A percentile compares a stretch with the other conserved stretches of the same genome.
Evolutionary conservation across 1,140 invertebrate species (phyloP).

Genomic region (Zelostemma sp.): DNA sequence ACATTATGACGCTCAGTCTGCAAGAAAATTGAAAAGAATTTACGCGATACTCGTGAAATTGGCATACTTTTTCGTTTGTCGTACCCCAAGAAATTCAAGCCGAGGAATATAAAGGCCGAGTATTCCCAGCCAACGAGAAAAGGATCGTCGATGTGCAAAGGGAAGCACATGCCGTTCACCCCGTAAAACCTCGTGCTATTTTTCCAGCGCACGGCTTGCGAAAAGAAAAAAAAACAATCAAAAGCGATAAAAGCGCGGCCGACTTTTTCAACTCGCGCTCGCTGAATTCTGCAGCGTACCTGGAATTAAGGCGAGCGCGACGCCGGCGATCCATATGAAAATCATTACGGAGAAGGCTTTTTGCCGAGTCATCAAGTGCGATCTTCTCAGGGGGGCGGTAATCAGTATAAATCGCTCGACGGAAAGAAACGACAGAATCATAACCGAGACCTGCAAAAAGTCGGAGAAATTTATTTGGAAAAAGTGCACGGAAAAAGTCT

Average conservation of each 20-base stretch:
- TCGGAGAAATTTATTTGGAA: not conserved
- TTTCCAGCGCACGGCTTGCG: conserved; percentile 74
- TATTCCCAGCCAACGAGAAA: conserved; percentile 81
- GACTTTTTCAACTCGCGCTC: not conserved
- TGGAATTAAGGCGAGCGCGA: conserved; percentile 77
- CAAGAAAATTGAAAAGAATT: conserved; percentile 12
- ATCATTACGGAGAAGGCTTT: conserved; percentile 71
- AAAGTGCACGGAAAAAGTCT: not conserved
- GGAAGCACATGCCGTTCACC: conserved; percentile 80
- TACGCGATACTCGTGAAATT: too few relatives aligned
- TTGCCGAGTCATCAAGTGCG: conserved; percentile 71
- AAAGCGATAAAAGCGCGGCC: not conserved
- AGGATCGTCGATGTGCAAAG: conserved; percentile 80
- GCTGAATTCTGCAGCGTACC: conserved; percentile 56
- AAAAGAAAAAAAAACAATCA: conserved; percentile 4
- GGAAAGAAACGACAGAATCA: conserved; percentile 83
- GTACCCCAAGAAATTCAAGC: conserved; percentile 74
- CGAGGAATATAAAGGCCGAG: conserved; percentile 80
- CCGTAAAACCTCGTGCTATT: conserved; percentile 79
- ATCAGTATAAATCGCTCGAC: conserved; percentile 82
- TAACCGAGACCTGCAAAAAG: conserved; percentile 75
- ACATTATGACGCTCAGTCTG: conserved; percentile 75
- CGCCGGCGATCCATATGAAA: conserved; percentile 76
- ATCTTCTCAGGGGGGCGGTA: conserved; percentile 75
- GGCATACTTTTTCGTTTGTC: conserved; percentile 9